Conservation (phyloP, 2,797 vertebrate genomes). For the Enteromius thamalakanensis region DNA sequence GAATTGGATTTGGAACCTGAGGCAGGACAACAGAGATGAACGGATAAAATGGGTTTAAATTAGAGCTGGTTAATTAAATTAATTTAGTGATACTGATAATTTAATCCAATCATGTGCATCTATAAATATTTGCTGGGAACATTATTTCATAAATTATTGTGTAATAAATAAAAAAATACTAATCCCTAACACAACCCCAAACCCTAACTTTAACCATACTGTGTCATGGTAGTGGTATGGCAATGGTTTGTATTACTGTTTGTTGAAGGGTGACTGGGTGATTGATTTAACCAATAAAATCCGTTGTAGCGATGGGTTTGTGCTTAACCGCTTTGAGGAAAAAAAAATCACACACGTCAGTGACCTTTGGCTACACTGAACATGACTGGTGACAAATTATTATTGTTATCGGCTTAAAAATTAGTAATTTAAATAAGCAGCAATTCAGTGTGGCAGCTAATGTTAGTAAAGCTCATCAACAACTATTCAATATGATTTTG, state of each 20-base stretch:
- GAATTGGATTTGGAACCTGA: conserved; percentile 20
- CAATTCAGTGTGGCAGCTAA: not conserved
- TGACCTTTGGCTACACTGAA: not conserved
- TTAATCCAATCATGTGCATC: not conserved
- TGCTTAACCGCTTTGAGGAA: not conserved
- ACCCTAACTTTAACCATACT: not conserved
- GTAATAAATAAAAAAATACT: not conserved
- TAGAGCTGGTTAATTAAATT: not conserved
- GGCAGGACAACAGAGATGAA: conserved; percentile 8
- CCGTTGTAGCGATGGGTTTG: not conserved
- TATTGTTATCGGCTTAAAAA: not conserved
- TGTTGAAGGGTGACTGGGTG: not conserved
- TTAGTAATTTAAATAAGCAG: not conserved
- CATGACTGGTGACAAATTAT: not conserved
- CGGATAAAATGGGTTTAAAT: conserved; percentile 2
- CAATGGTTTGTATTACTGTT: not conserved
- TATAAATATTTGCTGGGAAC: not conserved
- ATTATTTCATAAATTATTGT: not conserved
- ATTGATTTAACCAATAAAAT: not conserved
- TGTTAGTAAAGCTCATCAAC: not conserved
- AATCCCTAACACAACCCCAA: not conserved
- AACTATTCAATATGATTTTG: too few relatives aligned
- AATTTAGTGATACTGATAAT: not conserved
- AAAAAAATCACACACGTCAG: not conserved
- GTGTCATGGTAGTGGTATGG: not conserved